Evolutionary conservation across 2,113 vertebrate genomes (phyloP).

Genomic region (Laticauda laticaudata): DNA sequence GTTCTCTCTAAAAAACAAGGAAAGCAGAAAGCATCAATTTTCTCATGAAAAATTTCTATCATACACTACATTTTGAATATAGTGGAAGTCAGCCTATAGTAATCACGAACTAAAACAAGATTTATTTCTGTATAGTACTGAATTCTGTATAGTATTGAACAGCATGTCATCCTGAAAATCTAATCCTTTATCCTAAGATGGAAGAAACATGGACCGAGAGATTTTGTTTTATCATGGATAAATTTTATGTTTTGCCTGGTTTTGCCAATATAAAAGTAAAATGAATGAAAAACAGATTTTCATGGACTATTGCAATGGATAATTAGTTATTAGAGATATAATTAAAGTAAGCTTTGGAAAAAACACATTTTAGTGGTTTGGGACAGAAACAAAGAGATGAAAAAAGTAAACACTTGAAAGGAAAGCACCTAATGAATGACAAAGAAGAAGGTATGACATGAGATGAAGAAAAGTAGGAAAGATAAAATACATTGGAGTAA

Average conservation of each 20-base stretch:
- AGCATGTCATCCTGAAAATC: not conserved
- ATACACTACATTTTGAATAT: not conserved
- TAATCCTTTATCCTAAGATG: not conserved
- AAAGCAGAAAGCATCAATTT: not conserved
- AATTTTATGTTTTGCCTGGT: not conserved
- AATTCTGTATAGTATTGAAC: not conserved
- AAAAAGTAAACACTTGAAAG: not conserved
- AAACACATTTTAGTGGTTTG: not conserved
- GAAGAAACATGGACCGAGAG: not conserved
- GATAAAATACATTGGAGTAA: not conserved
- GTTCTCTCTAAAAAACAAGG: not conserved
- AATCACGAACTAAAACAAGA: not conserved
- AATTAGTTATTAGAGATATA: not conserved
- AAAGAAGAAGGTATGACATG: not conserved
- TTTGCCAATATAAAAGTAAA: not conserved
- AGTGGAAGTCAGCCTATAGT: not conserved
- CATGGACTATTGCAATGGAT: not conserved
- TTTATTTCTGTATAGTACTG: not conserved
- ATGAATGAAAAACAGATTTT: not conserved
- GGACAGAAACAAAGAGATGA: not conserved
- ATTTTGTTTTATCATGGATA: not conserved
- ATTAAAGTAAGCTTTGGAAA: not conserved
- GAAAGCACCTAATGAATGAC: not conserved
- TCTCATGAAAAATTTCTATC: not conserved
- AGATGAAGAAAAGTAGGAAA: not conserved